Percentiles rank a stretch among this genome's conserved stretches.
phyloP scores from a whole-genome alignment of 1,140 invertebrate species.

The Cryptotermes secundus region DNA sequence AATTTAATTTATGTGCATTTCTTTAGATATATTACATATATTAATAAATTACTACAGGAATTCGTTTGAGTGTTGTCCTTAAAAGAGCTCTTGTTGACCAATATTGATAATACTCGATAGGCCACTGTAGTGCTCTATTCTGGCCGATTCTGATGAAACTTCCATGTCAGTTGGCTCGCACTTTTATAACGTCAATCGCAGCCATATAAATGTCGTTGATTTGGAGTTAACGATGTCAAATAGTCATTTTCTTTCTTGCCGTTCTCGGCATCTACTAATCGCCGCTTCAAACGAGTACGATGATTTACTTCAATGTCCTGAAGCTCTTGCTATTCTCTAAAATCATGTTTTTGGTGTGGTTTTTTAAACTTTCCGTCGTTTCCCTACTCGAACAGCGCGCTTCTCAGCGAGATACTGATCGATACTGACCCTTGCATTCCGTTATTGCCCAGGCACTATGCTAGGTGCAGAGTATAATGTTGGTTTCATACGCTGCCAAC shows the following conservation, averaged over 20 bases:
- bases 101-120: conserved; percentile 51
- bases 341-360: not conserved
- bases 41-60: no score
- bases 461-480: not conserved
- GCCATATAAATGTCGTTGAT: conserved; percentile 37
- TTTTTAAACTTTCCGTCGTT: not conserved
- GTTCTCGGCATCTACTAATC: conserved; percentile 42
- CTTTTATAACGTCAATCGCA: conserved; percentile 55
- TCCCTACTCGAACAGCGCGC: conserved; percentile 24
- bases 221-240: not conserved
- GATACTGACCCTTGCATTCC: not conserved
- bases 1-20: no score
- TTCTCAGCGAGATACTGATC: not conserved
- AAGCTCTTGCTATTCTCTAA: conserved; percentile 35
- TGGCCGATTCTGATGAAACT: conserved; percentile 57
- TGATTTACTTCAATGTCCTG: conserved; percentile 40
- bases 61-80: not conserved
- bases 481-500: not conserved
- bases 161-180: conserved; percentile 55
- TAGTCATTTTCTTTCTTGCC: conserved; percentile 17
- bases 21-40: no score
- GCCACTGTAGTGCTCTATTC: conserved; percentile 60
- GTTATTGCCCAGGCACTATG: not conserved
- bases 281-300: conserved; percentile 46
- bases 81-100: conserved; percentile 56